phyloP scores from a whole-genome alignment of 2,888 invertebrate genomes.

The Maniola hyperantus region DNA sequence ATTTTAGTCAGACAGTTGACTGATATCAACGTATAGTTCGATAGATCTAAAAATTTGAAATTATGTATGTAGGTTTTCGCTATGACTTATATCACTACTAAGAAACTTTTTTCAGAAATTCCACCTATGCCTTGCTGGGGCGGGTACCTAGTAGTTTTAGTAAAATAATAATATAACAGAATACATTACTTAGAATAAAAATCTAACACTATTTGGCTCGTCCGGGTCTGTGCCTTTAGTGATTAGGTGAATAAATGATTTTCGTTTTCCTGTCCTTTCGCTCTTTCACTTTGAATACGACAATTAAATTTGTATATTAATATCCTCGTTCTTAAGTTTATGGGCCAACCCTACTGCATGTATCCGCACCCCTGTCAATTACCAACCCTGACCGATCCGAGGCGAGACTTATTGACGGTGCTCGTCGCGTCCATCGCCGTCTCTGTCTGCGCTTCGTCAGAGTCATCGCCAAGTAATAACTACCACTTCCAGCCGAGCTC shows the following conservation, averaged over 20 bases:
- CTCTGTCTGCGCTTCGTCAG: conserved; percentile 40
- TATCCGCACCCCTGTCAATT: conserved; percentile 75
- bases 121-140: too few species aligned
- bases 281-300: neutral
- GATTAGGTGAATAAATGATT: neutral
- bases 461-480: conserved; percentile 35
- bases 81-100: too few species aligned
- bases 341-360: conserved; percentile 57
- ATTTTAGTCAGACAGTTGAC: too few species aligned
- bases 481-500: conserved; percentile 27
- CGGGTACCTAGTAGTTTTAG: too few species aligned
- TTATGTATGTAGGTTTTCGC: too few species aligned
- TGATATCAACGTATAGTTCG: too few species aligned
- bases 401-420: conserved; percentile 78
- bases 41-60: too few species aligned
- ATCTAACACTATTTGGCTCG: too few species aligned
- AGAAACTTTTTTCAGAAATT: too few species aligned
- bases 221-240: too few species aligned
- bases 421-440: conserved; percentile 58
- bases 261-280: neutral
- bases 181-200: too few species aligned
- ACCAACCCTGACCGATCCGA: conserved; percentile 78
- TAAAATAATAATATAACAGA: too few species aligned
- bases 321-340: neutral
- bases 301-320: neutral